Evolutionary conservation across 2,113 vertebrate species (phyloP).

Genomic region (Sterna hirundo): DNA sequence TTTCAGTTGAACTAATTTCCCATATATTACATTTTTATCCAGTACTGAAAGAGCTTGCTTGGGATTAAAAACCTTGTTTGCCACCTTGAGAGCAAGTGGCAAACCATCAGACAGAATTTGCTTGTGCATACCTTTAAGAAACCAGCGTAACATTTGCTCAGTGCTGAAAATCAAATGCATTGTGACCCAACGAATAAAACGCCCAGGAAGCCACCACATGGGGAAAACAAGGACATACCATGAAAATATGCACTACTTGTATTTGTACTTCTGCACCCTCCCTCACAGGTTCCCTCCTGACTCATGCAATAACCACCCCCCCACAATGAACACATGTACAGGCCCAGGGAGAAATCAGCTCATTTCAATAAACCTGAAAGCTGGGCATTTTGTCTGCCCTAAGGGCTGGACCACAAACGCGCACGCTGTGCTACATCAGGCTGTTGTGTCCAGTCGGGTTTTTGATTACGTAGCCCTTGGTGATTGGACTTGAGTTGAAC

Average conservation of each 20-base stretch:
- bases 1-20: not conserved
- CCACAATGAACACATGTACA: not conserved
- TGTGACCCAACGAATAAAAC: not conserved
- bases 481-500: not conserved
- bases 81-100: not conserved
- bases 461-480: not conserved
- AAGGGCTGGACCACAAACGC: not conserved
- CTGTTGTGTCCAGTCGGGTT: not conserved
- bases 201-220: accelerated
- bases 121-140: not conserved
- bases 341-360: not conserved
- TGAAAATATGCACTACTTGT: not conserved
- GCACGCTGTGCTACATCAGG: accelerated
- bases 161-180: not conserved
- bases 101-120: not conserved
- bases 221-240: not conserved
- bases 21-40: not conserved
- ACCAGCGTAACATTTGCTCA: accelerated
- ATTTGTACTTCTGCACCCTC: not conserved
- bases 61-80: not conserved
- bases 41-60: not conserved
- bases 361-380: not conserved
- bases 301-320: not conserved
- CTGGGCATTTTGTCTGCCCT: not conserved
- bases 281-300: not conserved